phyloP scores from a whole-genome alignment of 2,888 invertebrate species.

The Acanthosepion lycidas region DNA sequence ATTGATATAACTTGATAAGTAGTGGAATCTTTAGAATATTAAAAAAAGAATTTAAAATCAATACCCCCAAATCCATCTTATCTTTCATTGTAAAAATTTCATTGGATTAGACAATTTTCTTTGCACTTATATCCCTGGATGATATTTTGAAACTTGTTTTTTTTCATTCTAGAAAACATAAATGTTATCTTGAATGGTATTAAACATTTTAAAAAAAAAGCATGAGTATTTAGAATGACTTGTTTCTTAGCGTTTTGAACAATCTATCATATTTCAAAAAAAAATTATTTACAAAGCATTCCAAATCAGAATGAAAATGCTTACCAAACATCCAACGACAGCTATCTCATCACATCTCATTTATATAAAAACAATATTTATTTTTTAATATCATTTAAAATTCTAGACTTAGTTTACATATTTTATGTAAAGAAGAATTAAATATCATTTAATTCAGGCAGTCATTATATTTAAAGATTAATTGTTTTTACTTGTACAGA shows the following conservation, averaged over 20 bases:
- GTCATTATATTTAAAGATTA: background rate
- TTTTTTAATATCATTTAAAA: background rate
- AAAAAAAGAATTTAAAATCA: background rate
- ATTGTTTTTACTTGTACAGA: background rate
- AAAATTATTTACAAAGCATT: background rate
- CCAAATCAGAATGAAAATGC: background rate
- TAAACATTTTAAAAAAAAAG: background rate
- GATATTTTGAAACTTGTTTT: background rate
- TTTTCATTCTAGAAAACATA: background rate
- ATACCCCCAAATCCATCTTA: background rate
- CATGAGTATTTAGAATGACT: background rate
- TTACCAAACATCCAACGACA: background rate
- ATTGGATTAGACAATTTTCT: background rate
- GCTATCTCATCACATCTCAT: background rate
- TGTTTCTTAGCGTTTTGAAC: background rate
- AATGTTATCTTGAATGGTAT: background rate
- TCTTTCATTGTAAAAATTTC: background rate
- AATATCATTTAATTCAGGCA: background rate
- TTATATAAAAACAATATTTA: background rate
- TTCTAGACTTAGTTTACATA: background rate
- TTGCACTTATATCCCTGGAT: background rate
- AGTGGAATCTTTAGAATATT: background rate
- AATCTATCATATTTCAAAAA: background rate
- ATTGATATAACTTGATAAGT: background rate
- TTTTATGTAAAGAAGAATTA: background rate